Evolutionary conservation across 2,797 vertebrate genomes (phyloP).

Genomic region (Cercopithecus petaurista): DNA sequence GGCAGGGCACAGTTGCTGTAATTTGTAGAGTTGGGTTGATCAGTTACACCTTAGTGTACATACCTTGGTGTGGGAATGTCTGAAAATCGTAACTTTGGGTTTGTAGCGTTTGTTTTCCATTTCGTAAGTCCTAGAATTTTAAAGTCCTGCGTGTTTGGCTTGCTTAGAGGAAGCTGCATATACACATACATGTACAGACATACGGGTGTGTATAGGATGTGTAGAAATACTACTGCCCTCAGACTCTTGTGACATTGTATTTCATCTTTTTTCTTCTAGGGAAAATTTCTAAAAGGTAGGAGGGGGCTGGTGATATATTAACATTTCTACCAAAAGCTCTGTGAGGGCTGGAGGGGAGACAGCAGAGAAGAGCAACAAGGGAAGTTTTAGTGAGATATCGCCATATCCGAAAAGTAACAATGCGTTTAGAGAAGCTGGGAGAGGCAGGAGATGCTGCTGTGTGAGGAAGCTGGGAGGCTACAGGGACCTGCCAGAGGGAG

Average conservation of each 20-base stretch:
- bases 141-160: not conserved
- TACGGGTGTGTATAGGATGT: not conserved
- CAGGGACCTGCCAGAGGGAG: not conserved
- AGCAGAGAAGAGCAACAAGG: not conserved
- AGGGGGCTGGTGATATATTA: not conserved
- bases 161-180: not conserved
- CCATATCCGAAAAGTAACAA: not conserved
- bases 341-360: not conserved
- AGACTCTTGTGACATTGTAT: not conserved
- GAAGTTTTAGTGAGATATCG: not conserved
- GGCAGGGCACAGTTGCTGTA: not conserved
- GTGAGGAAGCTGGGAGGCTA: not conserved
- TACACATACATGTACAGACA: not conserved
- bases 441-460: accelerated
- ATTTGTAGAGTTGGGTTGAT: not conserved
- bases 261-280: not conserved
- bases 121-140: not conserved
- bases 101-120: not conserved
- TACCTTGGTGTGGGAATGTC: not conserved
- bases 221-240: not conserved
- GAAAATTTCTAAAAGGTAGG: not conserved
- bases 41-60: not conserved
- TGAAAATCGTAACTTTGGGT: not conserved
- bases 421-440: not conserved
- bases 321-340: not conserved